Evolutionary conservation across 2,888 invertebrate species (phyloP), one percentile per base, ranked within the genome.

Genomic region (Meliscaeva auricollis): DNA sequence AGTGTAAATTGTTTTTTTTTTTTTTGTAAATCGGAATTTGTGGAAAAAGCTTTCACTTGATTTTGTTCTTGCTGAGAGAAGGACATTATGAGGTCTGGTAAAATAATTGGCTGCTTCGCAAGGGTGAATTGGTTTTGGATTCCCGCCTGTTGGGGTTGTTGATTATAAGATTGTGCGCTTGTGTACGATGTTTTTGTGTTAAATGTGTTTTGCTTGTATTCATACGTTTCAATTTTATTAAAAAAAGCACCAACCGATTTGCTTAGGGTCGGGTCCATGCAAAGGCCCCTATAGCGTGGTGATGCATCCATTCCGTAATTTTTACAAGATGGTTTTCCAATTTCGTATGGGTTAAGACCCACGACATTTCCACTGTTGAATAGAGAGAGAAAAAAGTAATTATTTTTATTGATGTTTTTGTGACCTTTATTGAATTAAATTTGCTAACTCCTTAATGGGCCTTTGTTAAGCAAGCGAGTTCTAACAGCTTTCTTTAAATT

Each of bases 291-390:
- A 91, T 96, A 96, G 92, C 94, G 94, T 87, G 93, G 93, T 22
- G 97, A 97, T 78, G 95, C 94, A 44, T 93, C 93, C 91, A 96
- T 94, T 87, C 96, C 96, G 89, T 94, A 95, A 87, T 93, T 93
- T 87, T 93, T 93, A 93, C 97, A 97, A 60, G 95, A 94, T 20
- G 96, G 96, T 87, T 93, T 93, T 66, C 97, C 97, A 89, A 94
- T 95, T 90, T 95, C 94, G 91, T 97, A 97, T 11, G 97, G 96
- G 87, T 94, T 94, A 89, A 94, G 94, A 87, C 96, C 96, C 87
- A 96, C 93, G 69, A 96, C 95, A 90, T 97, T 97, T 87, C 97
- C 97, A 87, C 95, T 95, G 90, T 48, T 90, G 89, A n/a, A n/a
- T n/a, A n/a, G n/a, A n/a, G n/a, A n/a, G n/a, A n/a, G n/a, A n/a